Conservation (phyloP, 2,113 vertebrate species). For the Oplegnathus fasciatus region DNA sequence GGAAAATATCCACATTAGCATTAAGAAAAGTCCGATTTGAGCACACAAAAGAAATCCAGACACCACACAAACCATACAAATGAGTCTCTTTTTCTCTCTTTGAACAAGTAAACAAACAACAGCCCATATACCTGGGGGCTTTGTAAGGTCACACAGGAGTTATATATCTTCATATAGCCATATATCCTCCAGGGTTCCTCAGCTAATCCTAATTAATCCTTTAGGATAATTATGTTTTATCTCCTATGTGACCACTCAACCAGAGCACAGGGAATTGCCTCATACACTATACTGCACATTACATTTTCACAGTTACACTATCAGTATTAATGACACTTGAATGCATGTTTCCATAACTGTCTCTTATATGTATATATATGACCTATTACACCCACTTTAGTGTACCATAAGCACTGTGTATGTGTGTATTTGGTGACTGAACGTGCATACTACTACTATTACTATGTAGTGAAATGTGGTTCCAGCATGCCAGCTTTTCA, state of each 20-base stretch:
- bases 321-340: constrained; percentile 24
- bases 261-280: constrained; percentile 34
- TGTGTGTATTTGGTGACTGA: background rate
- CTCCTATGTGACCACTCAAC: constrained; percentile 33
- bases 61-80: background rate
- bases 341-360: constrained; percentile 20
- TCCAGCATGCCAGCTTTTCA: background rate
- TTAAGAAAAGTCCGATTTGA: background rate
- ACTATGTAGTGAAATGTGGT: background rate
- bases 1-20: background rate
- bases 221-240: constrained; percentile 57
- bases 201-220: constrained; percentile 74
- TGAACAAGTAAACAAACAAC: constrained; percentile 28
- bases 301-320: constrained; percentile 13
- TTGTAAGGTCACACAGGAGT: constrained; percentile 4
- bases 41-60: background rate
- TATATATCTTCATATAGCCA: constrained; percentile 36
- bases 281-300: background rate
- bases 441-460: background rate
- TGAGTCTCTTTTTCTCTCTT: background rate
- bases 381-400: background rate
- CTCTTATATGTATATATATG: constrained; percentile 1
- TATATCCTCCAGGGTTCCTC: constrained; percentile 35
- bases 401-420: background rate
- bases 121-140: background rate